phyloP scores from a whole-genome alignment of 2,888 invertebrate species.

The Sialis lutaria region DNA sequence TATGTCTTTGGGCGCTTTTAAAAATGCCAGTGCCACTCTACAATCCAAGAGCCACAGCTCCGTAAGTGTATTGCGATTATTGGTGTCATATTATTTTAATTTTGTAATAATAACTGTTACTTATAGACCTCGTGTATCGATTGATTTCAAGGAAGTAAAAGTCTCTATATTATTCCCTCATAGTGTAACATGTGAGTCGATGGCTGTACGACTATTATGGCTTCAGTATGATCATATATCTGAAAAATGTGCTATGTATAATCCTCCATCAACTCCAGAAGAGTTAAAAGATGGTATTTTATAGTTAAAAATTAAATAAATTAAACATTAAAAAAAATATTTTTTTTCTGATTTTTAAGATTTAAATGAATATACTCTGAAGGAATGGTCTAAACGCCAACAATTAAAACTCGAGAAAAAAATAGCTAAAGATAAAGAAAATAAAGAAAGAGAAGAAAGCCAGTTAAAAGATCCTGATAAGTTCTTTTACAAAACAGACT shows the following conservation, averaged over 20 bases:
- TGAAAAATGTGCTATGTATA: conserved; percentile 24
- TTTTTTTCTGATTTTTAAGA: conserved; percentile 10
- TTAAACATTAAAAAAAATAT: neutral
- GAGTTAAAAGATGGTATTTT: neutral
- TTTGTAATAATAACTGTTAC: neutral
- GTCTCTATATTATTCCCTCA: conserved; percentile 27
- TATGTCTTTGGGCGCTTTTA: conserved; percentile 29
- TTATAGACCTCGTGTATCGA: conserved; percentile 24
- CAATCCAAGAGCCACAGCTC: neutral
- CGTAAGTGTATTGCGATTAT: neutral
- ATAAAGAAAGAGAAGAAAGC: neutral
- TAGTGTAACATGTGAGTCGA: conserved; percentile 23
- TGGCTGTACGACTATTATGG: conserved; percentile 30
- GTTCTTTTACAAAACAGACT: neutral
- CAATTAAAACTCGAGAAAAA: conserved; percentile 15
- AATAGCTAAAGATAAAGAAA: neutral
- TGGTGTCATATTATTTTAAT: neutral
- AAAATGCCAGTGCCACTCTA: conserved; percentile 20
- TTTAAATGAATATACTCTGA: conserved; percentile 13
- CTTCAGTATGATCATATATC: conserved; percentile 35
- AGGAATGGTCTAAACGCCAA: conserved; percentile 19
- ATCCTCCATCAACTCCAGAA: conserved; percentile 9
- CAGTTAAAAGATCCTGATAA: neutral
- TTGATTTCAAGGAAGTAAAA: conserved; percentile 26
- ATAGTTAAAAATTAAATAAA: neutral